Evolutionary conservation across 1,140 invertebrate species (phyloP).

Genomic region (Neodiprion pinetum): DNA sequence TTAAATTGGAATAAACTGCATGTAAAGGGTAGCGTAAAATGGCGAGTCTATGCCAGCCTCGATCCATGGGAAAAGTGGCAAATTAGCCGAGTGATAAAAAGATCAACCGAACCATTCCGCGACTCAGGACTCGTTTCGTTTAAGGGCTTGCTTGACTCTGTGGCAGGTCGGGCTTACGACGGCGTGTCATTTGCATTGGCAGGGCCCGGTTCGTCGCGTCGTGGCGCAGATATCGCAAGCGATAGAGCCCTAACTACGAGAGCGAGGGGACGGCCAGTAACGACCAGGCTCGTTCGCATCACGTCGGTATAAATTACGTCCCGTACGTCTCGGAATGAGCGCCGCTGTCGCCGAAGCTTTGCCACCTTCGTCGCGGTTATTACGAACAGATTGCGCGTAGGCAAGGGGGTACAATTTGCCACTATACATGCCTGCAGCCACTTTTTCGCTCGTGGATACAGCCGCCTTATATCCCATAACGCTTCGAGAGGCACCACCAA

Average conservation of each 20-base stretch:
- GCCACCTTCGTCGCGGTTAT: slow-evolving; percentile 26
- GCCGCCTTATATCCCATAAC: background rate
- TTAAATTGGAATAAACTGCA: too few relatives aligned
- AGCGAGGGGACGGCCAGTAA: too few relatives aligned
- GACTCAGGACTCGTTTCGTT: background rate
- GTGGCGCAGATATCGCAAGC: background rate
- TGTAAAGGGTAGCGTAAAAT: too few relatives aligned
- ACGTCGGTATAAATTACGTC: background rate
- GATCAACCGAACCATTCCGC: background rate
- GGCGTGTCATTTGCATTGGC: background rate
- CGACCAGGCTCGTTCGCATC: background rate
- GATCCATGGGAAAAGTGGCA: background rate
- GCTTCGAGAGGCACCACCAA: too few relatives aligned
- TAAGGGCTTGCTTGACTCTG: background rate
- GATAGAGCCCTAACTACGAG: background rate
- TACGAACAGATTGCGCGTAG: slow-evolving; percentile 36
- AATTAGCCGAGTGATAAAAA: background rate
- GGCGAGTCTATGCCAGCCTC: background rate
- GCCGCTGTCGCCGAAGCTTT: too few relatives aligned
- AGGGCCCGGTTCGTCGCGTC: background rate
- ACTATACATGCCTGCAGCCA: slow-evolving; percentile 26
- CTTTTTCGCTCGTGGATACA: slow-evolving; percentile 24
- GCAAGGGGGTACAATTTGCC: slow-evolving; percentile 43
- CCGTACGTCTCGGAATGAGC: too few relatives aligned
- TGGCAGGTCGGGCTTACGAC: background rate